Evolutionary conservation across 2,797 vertebrate species (phyloP).

Genomic region (Lacerta bilineata): DNA sequence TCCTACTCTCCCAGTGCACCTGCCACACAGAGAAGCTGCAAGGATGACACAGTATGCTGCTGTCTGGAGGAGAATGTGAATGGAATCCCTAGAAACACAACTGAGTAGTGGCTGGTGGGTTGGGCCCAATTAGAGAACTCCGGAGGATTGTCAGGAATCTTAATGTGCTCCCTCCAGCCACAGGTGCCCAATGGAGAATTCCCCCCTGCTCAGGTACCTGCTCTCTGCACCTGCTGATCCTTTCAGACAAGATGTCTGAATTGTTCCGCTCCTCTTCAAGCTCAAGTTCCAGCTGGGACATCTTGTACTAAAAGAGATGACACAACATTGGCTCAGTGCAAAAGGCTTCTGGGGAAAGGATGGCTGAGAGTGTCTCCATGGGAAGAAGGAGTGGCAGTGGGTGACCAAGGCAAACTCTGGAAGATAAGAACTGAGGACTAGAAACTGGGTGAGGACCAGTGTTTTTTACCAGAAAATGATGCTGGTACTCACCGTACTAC

Average conservation of each 20-base stretch:
- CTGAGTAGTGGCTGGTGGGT: neutral
- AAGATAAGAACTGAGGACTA: neutral
- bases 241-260: constrained; percentile 91
- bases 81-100: too few relatives aligned
- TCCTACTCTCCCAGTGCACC: too few relatives aligned
- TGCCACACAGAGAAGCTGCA: too few relatives aligned
- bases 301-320: constrained; percentile 85
- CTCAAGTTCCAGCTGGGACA: constrained; percentile 90
- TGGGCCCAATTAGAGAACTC: neutral
- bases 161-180: too few relatives aligned
- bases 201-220: constrained; percentile 83
- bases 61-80: too few relatives aligned
- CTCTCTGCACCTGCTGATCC: constrained; percentile 91
- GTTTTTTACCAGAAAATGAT: too few relatives aligned
- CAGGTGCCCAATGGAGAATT: neutral
- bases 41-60: too few relatives aligned
- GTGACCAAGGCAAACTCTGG: too few relatives aligned
- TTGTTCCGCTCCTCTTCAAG: constrained; percentile 95
- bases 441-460: neutral
- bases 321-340: neutral
- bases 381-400: too few relatives aligned
- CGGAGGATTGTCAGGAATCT: neutral
- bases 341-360: neutral
- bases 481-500: constrained; percentile 90
- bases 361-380: too few relatives aligned